Evolutionary conservation across 2,888 invertebrate genomes (phyloP).

Genomic region (Clusia tigrina): DNA sequence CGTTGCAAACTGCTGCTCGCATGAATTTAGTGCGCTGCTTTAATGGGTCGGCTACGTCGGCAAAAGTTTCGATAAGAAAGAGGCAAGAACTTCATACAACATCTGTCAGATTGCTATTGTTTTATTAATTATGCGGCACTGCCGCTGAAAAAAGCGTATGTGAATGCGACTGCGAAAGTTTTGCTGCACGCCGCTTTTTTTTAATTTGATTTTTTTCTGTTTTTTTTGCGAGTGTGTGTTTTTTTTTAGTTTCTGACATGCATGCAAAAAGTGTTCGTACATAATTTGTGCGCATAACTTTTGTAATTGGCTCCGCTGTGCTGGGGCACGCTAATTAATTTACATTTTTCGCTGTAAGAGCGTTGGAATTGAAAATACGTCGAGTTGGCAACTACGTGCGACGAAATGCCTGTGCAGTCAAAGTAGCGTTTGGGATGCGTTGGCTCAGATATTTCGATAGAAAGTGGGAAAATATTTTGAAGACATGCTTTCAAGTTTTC

Average conservation of each 20-base stretch:
- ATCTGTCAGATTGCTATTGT: slow-evolving; percentile 15
- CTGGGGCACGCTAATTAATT: background rate
- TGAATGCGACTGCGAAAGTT: background rate
- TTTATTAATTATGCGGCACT: slow-evolving; percentile 19
- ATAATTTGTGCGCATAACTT: background rate
- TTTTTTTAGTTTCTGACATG: background rate
- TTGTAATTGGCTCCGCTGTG: background rate
- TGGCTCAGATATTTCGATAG: no score
- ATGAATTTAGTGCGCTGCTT: background rate
- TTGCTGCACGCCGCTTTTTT: background rate
- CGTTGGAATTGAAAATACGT: no score
- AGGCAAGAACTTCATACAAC: no score
- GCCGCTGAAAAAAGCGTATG: no score
- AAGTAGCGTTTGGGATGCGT: no score
- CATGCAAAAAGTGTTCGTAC: no score
- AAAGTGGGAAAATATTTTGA: no score
- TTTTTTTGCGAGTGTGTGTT: no score
- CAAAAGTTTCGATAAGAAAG: slow-evolving; percentile 11
- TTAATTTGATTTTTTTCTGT: no score
- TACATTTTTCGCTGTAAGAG: background rate
- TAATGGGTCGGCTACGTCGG: background rate
- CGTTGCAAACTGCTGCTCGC: background rate
- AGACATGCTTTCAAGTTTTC: no score
- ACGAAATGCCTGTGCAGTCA: no score
- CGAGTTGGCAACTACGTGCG: no score